A percentile compares a stretch with the other conserved stretches of the same genome.
Conservation (phyloP, 2,113 vertebrate genomes). For the Philantomba maxwellii region DNA sequence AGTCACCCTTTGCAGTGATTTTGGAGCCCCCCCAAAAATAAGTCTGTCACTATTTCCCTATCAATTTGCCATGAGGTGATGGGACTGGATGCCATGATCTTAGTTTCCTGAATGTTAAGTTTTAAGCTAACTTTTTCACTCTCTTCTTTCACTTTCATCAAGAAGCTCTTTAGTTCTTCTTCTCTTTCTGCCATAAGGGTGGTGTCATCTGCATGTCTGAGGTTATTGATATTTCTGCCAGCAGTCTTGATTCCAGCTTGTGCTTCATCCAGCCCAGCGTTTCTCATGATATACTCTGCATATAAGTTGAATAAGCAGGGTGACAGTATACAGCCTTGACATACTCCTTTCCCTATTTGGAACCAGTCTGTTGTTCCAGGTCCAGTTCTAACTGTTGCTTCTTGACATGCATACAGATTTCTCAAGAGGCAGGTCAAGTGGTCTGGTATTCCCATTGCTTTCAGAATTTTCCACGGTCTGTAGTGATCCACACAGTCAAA, state of each 20-base stretch:
- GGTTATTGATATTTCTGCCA: background rate
- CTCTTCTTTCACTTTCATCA: background rate
- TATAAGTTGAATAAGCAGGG: background rate
- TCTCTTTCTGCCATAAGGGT: background rate
- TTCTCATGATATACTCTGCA: background rate
- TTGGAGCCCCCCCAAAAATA: background rate
- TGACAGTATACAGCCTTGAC: background rate
- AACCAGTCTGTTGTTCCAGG: background rate
- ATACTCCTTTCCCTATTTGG: background rate
- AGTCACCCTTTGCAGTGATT: background rate
- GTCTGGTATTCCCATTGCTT: background rate
- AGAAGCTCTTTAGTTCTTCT: background rate
- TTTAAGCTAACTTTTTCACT: background rate
- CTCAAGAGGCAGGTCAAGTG: background rate
- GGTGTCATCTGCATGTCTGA: background rate
- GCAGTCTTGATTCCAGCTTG: background rate
- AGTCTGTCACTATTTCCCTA: background rate
- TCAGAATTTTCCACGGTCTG: background rate
- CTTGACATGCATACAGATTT: background rate
- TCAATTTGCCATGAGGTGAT: background rate
- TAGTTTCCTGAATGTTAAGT: background rate
- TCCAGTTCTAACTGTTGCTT: background rate
- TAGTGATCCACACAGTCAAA: background rate
- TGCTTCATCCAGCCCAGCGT: background rate
- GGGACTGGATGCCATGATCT: background rate